Conservation (phyloP, 2,797 vertebrate genomes). For the Sylvia borin region DNA sequence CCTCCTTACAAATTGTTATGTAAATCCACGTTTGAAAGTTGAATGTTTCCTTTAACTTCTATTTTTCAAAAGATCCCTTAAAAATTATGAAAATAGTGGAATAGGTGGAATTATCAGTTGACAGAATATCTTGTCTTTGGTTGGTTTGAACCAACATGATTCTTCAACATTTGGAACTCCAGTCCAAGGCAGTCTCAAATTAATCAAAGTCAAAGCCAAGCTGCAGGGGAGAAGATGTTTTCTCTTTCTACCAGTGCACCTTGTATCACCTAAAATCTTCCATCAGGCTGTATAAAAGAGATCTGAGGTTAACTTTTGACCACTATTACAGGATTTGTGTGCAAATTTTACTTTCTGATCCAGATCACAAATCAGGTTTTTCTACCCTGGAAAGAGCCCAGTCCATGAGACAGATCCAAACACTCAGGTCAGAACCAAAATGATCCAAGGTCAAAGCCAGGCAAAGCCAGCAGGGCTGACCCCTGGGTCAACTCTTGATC, state of each 20-base stretch:
- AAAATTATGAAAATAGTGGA: neutral
- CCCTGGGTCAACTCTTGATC: neutral
- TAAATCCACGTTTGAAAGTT: neutral
- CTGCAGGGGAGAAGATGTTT: neutral
- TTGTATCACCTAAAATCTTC: neutral
- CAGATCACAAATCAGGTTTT: neutral
- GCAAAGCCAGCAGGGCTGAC: neutral
- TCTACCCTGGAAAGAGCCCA: neutral
- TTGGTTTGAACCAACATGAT: neutral
- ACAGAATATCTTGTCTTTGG: neutral
- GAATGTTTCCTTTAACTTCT: neutral
- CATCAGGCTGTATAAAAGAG: neutral
- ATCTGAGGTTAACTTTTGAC: neutral
- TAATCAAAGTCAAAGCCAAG: neutral
- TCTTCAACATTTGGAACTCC: neutral
- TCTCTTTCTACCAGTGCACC: neutral
- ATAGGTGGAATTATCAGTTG: neutral
- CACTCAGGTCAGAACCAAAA: neutral
- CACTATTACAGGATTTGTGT: neutral
- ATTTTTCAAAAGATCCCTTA: neutral
- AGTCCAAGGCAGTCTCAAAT: neutral
- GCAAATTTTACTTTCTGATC: neutral
- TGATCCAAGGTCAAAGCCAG: neutral
- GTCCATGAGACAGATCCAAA: neutral
- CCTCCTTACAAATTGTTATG: neutral